Percentiles rank a stretch among this genome's conserved stretches.
Evolutionary conservation across 2,113 vertebrate genomes (phyloP).

Genomic region (Laticauda colubrina): DNA sequence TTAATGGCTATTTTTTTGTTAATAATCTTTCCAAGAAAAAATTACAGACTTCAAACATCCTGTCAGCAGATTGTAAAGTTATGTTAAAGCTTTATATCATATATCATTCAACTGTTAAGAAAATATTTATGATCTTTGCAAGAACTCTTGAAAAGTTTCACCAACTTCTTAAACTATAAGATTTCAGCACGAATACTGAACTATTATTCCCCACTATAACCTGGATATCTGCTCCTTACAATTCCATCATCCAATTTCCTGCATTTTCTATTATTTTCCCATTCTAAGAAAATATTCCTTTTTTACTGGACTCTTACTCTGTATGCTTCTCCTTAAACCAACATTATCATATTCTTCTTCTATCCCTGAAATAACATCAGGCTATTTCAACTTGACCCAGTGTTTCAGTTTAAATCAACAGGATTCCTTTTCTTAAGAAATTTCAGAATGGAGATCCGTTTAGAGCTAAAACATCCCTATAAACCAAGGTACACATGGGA

Average conservation of each 20-base stretch:
- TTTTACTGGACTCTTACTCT: neutral
- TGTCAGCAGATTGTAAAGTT: neutral
- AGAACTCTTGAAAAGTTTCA: neutral
- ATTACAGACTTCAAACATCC: neutral
- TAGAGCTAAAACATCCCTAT: neutral
- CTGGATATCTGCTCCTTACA: neutral
- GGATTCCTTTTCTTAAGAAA: neutral
- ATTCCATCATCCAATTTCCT: neutral
- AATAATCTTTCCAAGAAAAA: neutral
- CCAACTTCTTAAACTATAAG: neutral
- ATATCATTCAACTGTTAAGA: neutral
- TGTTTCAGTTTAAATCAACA: neutral
- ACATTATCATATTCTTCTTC: neutral
- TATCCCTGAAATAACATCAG: neutral
- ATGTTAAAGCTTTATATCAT: neutral
- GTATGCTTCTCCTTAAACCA: neutral
- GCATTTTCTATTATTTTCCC: neutral
- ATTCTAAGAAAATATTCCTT: neutral
- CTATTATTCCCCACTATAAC: neutral
- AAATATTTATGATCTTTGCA: neutral
- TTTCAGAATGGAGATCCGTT: neutral
- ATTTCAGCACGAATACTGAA: neutral
- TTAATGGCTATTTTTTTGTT: neutral
- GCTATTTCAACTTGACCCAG: neutral
- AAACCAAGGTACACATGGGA: neutral